phyloP scores from a whole-genome alignment of 2,888 invertebrate species.

The Altica lythri region DNA sequence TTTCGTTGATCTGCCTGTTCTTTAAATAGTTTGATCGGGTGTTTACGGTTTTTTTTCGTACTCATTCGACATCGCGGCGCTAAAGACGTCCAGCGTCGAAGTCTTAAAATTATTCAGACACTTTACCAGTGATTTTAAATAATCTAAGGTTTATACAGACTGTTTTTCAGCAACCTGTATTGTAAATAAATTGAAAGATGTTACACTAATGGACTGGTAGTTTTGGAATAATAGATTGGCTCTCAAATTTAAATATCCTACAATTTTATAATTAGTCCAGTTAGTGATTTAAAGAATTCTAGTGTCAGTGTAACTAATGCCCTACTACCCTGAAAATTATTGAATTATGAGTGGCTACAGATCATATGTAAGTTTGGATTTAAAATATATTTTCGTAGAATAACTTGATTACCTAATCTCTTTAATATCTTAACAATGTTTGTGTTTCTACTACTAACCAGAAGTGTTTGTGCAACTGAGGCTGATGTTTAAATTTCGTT shows the following conservation, averaged over 20 bases:
- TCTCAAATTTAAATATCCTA: too few species aligned
- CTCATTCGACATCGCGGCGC: slow-evolving; percentile 44
- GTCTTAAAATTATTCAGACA: slow-evolving; percentile 37
- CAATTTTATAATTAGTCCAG: too few species aligned
- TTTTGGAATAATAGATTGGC: too few species aligned
- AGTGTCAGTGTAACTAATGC: slow-evolving; percentile 24
- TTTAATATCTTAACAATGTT: background rate
- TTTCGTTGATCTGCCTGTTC: slow-evolving; percentile 31
- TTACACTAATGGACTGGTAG: background rate
- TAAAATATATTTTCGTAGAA: background rate
- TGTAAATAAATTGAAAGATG: slow-evolving; percentile 3
- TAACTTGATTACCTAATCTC: slow-evolving; percentile 5
- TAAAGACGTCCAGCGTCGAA: slow-evolving; percentile 47
- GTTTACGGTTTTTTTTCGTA: slow-evolving; percentile 35
- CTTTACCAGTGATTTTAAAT: slow-evolving; percentile 44
- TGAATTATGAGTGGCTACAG: slow-evolving; percentile 44
- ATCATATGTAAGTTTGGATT: slow-evolving; percentile 20
- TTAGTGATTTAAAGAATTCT: slow-evolving; percentile 3
- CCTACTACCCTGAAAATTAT: slow-evolving; percentile 18
- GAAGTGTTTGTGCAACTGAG: background rate
- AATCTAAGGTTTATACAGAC: slow-evolving; percentile 19
- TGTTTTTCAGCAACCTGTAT: background rate
- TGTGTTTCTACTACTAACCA: background rate
- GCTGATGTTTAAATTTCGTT: background rate
- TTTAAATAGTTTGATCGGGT: slow-evolving; percentile 44